phyloP scores from a whole-genome alignment of 64 coral and sea anemone genomes.

The Cladopsammia gracilis region DNA sequence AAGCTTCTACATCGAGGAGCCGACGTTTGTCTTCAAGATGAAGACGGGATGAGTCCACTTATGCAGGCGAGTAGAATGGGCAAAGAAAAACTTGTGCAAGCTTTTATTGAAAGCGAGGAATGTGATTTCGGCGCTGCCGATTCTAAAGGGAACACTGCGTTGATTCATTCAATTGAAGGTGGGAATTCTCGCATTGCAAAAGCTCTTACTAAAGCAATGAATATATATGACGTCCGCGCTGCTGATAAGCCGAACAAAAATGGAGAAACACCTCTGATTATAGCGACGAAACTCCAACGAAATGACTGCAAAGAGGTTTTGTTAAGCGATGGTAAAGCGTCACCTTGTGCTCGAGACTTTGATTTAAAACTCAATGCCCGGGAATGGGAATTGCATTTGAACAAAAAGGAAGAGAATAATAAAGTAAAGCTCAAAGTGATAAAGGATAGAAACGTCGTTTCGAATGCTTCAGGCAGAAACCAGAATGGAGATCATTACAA shows the following conservation, averaged over 20 bases:
- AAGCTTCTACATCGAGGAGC: slow-evolving; percentile 74
- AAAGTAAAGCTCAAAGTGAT: neutral
- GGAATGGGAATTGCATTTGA: slow-evolving; percentile 15
- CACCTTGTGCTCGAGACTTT: slow-evolving; percentile 76
- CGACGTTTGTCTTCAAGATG: slow-evolving; percentile 62
- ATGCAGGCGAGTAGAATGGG: slow-evolving; percentile 80
- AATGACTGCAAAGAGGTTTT: slow-evolving; percentile 51
- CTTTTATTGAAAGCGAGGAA: slow-evolving; percentile 63
- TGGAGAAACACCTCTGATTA: slow-evolving; percentile 87
- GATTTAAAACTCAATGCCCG: neutral
- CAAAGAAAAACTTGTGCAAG: slow-evolving; percentile 44
- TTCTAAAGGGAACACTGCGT: slow-evolving; percentile 63
- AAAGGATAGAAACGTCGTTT: neutral
- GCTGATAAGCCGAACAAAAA: slow-evolving; percentile 77
- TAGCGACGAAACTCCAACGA: slow-evolving; percentile 73
- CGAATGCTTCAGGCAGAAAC: neutral
- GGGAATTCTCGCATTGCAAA: slow-evolving; percentile 66
- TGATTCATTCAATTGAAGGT: slow-evolving; percentile 69
- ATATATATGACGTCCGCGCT: slow-evolving; percentile 37
- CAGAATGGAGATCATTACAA: neutral
- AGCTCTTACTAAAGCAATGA: slow-evolving; percentile 67
- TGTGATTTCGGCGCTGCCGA: slow-evolving; percentile 70
- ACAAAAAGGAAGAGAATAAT: neutral
- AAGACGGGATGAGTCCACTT: slow-evolving; percentile 58
- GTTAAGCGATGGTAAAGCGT: slow-evolving; percentile 62